Evolutionary conservation across 2,888 invertebrate species (phyloP), one percentile per base, ranked within the genome.

Genomic region (Ryuthela nishihirai): DNA sequence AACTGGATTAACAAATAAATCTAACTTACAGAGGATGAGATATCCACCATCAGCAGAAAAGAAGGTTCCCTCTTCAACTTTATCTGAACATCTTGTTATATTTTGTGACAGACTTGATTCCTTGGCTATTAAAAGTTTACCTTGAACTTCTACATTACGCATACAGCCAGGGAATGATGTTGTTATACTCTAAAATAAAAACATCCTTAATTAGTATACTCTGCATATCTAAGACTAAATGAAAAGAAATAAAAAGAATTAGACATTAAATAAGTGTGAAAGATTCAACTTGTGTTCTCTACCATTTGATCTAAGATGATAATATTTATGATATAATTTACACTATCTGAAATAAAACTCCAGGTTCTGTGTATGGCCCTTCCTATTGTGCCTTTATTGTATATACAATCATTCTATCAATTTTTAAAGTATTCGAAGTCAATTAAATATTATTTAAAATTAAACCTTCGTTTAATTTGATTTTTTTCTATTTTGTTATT

Each of bases 91-190:
- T 0, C 87, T 85, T 21, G 86, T 81, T 0, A 88, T 83, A 36
- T 84, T 84, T 49, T 81, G 76, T 39, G 79, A 75, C 10, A 75
- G 71, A 0, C 77, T 74, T 0, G 85, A 81, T 34, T 81, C 80
- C 0, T 82, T 82, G 49, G 89, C 79, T 0, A 42, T 29, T 15
- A 59, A 38, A 21, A 52, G 36, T 17, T 49, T 49, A 7, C 54
- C 55, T 21, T 55, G 54, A n/a, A 58, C 54, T 15, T 60, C 65
- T 9, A 75, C 80, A 41, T 88, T 85, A 47, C 83, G 82, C 15
- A 95, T 78, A 71, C 95, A 95, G 2, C 95, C 95, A 67, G 82
- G 83, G 74, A 90, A 92, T 26, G 85, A 82, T 41, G 80, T 78
- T 68, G 81, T 83, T 62, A 81, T 78, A 43, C 77, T 80, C 82